A percentile compares a stretch with the other conserved stretches of the same genome.
phyloP scores from a whole-genome alignment of 2,113 vertebrate genomes.

The Eleginops maclovinus region DNA sequence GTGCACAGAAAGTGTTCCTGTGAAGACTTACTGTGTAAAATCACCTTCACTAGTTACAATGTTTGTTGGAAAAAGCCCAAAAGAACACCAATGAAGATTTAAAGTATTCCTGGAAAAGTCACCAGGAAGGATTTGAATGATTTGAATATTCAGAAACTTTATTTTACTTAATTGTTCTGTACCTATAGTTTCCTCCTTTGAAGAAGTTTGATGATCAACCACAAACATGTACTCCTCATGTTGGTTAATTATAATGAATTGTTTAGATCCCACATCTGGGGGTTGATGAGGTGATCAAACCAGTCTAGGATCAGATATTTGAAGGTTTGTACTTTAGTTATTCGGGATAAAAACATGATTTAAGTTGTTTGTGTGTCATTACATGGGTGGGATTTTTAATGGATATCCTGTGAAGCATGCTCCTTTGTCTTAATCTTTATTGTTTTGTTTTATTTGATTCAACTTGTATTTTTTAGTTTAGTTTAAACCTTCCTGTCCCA shows the following conservation, averaged over 20 bases:
- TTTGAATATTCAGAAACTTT: background rate
- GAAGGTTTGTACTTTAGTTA: no score
- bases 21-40: background rate
- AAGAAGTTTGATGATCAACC: background rate
- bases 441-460: no score
- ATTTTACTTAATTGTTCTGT: background rate
- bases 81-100: slow-evolving; percentile 9
- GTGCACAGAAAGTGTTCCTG: slow-evolving; percentile 12
- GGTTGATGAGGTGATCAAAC: background rate
- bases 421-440: no score
- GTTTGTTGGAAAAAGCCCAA: background rate
- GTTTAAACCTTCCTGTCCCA: no score
- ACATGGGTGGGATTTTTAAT: no score
- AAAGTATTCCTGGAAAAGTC: background rate
- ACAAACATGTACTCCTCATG: background rate
- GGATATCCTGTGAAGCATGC: no score
- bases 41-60: slow-evolving; percentile 30
- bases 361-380: no score
- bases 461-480: no score
- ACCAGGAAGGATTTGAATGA: background rate
- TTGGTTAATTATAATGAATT: background rate
- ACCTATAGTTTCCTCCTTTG: background rate
- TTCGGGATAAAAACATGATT: no score
- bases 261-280: no score
- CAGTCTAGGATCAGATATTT: no score